Conservation (phyloP, 2,113 vertebrate species). For the Dendrocopos noguchii region DNA sequence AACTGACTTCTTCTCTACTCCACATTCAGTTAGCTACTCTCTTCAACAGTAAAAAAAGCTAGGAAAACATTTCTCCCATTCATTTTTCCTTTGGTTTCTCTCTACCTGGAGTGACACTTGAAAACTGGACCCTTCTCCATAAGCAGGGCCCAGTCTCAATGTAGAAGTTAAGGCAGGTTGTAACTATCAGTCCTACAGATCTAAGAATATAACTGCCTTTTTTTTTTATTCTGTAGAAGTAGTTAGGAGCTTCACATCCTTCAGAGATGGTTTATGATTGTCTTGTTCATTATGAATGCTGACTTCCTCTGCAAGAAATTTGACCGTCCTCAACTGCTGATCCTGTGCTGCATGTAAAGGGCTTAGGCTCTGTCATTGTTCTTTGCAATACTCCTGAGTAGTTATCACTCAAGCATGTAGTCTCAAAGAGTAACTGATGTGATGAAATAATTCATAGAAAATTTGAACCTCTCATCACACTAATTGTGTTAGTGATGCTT, state of each 20-base stretch:
- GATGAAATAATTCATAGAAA: neutral
- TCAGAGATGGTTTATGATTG: neutral
- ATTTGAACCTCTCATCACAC: neutral
- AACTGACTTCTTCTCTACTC: neutral
- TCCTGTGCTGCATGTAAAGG: neutral
- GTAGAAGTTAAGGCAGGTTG: neutral
- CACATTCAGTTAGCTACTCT: neutral
- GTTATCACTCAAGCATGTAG: neutral
- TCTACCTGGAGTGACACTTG: neutral
- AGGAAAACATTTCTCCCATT: neutral
- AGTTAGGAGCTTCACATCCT: neutral
- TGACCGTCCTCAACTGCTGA: neutral
- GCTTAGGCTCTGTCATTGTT: neutral
- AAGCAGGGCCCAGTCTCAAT: neutral
- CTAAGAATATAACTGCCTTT: neutral
- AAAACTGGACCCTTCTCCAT: neutral
- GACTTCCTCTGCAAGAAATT: neutral
- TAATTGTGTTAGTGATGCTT: neutral
- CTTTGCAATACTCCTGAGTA: neutral
- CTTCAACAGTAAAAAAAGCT: neutral
- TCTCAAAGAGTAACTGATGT: neutral
- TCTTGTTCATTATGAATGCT: neutral
- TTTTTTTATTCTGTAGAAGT: neutral
- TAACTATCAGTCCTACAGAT: neutral
- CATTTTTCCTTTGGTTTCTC: neutral